Conservation (phyloP, 1,140 invertebrate genomes). For the Dinoponera quadriceps region DNA sequence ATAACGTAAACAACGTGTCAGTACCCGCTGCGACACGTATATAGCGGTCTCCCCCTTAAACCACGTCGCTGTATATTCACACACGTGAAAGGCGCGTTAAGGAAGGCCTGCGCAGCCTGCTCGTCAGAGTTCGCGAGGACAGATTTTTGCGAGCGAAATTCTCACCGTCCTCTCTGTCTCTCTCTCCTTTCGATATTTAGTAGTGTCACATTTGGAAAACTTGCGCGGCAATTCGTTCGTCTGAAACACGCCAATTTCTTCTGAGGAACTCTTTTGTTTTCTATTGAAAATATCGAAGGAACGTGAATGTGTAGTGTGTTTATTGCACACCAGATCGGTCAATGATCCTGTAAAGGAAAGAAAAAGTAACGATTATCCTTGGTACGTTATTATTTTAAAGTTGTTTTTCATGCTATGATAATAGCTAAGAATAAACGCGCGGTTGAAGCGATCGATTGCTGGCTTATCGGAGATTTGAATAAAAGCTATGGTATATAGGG, state of each 20-base stretch:
- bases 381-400: neutral
- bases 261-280: too few relatives aligned
- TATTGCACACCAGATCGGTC: neutral
- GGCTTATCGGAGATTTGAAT: conserved; percentile 69
- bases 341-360: neutral
- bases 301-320: conserved; percentile 1
- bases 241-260: too few relatives aligned
- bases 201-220: neutral
- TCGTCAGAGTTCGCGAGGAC: neutral
- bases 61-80: conserved; percentile 39
- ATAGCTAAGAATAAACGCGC: neutral
- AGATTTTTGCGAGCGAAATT: conserved; percentile 13
- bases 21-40: conserved; percentile 58
- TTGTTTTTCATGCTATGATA: neutral
- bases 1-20: conserved; percentile 68
- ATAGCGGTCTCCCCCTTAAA: conserved; percentile 37
- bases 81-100: conserved; percentile 27
- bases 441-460: conserved; percentile 20
- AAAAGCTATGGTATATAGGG: conserved; percentile 61
- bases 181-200: too few relatives aligned
- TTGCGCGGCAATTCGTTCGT: too few relatives aligned
- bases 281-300: too few relatives aligned
- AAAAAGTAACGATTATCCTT: too few relatives aligned
- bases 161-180: neutral
- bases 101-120: neutral